Base-by-base conservation (phyloP, 2,797 vertebrate species). In the Acanthurus lineatus region DNA sequence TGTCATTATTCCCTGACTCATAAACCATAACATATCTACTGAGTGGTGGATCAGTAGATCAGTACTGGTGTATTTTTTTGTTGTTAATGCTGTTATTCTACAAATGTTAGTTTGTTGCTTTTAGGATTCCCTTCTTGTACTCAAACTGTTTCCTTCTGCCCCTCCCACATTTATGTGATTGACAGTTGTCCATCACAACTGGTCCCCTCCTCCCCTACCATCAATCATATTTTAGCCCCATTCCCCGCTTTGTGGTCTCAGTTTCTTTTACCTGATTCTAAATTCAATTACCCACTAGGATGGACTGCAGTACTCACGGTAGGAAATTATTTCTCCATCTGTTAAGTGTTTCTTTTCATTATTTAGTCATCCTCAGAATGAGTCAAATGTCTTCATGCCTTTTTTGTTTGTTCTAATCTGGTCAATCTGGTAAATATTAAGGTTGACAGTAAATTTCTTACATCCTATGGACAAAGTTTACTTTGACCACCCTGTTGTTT, bases 271-370 rank as follows among this genome's bases (percentile, higher is more conserved):
- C 28, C 28, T 32, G 28, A 32, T 4, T 32, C 62, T 70, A 56
- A 19, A 0, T 52, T 44, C 51, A 52, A 54, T 54, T 17, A 63
- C 71, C 25, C 76, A 19, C 73, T 28, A 51, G 20, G 67, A 94
- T 94, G 94, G 92, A 95, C 70, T 79, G 82, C 87, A 84, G 49
- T 9, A 11, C 77, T 22, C 89, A 91, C n/a, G 93, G 94, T 94
- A 92, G 88, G 86, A 78, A 15, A 51, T 7, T 17, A 6, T 20
- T 56, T 40, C 12, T 54, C 35, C 16, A 16, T 69, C 35, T 61
- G 9, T 40, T 40, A 20, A 11, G 19, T 12, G 45, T 35, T 53
- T 28, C 38, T 2, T 2, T 20, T 28, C n/a, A 9, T 5, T 28
- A 38, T 62, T 57, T 1, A 14, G 42, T 38, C 17, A 53, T 8